Conservation (phyloP, 2,113 vertebrate genomes). For the Trogon surrucura region DNA sequence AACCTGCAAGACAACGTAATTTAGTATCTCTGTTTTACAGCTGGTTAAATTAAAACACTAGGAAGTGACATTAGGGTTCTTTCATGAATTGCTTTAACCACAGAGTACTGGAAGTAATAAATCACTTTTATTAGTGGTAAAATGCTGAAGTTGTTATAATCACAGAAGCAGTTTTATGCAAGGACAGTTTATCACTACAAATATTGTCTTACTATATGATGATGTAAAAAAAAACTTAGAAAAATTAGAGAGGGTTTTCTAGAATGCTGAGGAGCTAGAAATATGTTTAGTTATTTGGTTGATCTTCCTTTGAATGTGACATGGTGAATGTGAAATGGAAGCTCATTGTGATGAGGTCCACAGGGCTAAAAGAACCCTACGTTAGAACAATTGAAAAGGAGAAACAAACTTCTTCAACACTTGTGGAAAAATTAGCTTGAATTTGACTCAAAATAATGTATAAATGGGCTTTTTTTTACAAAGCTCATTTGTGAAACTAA, state of each 20-base stretch:
- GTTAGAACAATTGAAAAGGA: background rate
- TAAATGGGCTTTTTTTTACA: background rate
- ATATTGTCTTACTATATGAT: background rate
- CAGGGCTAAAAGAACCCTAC: background rate
- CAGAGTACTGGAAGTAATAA: background rate
- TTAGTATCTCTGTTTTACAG: conserved; percentile 23
- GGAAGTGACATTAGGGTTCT: background rate
- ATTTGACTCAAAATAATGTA: background rate
- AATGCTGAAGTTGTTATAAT: background rate
- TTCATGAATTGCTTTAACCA: background rate
- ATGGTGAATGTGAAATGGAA: background rate
- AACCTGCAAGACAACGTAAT: background rate
- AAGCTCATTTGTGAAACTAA: background rate
- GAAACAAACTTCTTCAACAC: background rate
- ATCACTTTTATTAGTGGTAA: conserved; percentile 25
- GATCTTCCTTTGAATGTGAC: background rate
- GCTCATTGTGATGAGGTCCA: background rate
- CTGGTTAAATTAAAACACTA: conserved; percentile 20
- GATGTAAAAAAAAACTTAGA: background rate
- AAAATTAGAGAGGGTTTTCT: background rate
- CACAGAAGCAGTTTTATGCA: background rate
- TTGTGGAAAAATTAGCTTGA: background rate
- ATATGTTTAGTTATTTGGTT: background rate
- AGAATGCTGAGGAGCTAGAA: background rate
- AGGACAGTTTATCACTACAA: background rate